Evolutionary conservation across 2,113 vertebrate genomes (phyloP), one percentile per base, ranked within the genome.

Genomic region (Microcebus jonahi): DNA sequence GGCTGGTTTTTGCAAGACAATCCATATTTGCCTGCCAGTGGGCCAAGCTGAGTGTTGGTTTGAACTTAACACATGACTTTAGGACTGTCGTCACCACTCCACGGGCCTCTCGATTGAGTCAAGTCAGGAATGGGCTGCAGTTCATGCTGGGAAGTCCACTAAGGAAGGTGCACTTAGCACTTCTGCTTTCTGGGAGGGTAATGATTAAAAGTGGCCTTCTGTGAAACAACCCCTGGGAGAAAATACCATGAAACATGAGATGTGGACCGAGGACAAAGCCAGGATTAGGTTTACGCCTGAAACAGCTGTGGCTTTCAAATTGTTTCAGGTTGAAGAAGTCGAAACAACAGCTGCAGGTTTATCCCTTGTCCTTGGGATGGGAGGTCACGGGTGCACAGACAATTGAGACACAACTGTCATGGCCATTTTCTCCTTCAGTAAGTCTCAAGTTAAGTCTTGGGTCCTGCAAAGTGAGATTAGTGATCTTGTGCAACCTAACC

Each of bases 331-430:
- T 77, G 65, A 83, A 96, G 82, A 88, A 31, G 79, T 68, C 77
- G 57, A 95, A 88, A 53, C 29, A 92, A 93, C 97, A 98, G 95
- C 97, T 97, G 95, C 73, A 45, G 95, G 87, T 81, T 91, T 89
- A 63, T 63, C 91, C 93, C 80, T 95, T 93, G 57, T 25, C 90
- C 76, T 95, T 36, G 25, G 36, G 11, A 48, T 90, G 39, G 13
- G 73, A 96, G 29, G 23, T 45, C 36, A 85, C 42, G 31, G 27
- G 9, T 79, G 29, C 63, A 92, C 70, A 79, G 70, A 89, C 77
- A 90, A 61, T 27, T 31, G 67, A 87, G 65, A 94, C 68, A 57
- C 86, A 94, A 70, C 20, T 42, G 18, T 48, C 18, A 18, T 34
- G 84, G 36, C 39, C 42, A 36, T 67, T 93, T 95, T 85, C 48